A percentile compares a stretch with the other conserved stretches of the same genome.
Evolutionary conservation across 2,113 vertebrate species (phyloP).

Genomic region (Calidris pygmaea): DNA sequence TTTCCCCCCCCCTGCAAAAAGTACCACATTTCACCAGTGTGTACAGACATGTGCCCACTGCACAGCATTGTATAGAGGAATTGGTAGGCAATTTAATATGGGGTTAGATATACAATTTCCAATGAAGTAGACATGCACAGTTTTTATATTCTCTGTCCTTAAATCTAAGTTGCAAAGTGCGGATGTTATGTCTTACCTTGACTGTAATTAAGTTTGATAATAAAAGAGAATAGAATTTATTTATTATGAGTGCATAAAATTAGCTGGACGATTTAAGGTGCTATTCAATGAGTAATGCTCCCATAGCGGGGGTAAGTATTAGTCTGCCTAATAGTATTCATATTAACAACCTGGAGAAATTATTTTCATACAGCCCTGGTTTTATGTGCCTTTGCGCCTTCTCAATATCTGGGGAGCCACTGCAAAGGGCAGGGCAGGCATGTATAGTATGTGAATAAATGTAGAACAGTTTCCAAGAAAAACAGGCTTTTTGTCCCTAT

Average conservation of each 20-base stretch:
- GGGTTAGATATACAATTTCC: slow-evolving; percentile 6
- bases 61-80: background rate
- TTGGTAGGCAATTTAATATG: background rate
- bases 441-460: background rate
- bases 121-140: slow-evolving; percentile 4
- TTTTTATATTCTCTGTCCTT: slow-evolving; percentile 29
- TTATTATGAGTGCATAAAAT: slow-evolving; percentile 57
- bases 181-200: slow-evolving; percentile 19
- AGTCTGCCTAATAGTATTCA: slow-evolving; percentile 30
- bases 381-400: background rate
- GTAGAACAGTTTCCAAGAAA: background rate
- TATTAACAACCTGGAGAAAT: slow-evolving; percentile 8
- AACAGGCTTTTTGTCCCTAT: background rate
- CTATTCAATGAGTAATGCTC: slow-evolving; percentile 46
- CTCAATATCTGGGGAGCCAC: background rate
- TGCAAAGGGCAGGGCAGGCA: background rate
- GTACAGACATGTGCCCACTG: background rate
- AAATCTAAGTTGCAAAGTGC: slow-evolving; percentile 35
- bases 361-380: slow-evolving; percentile 4
- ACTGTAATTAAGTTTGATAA: slow-evolving; percentile 61
- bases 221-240: slow-evolving; percentile 59
- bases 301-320: slow-evolving; percentile 40
- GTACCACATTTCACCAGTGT: background rate
- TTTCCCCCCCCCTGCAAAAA: background rate
- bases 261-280: slow-evolving; percentile 53